Evolutionary conservation across 2,797 vertebrate species (phyloP).

Genomic region (Oryzias dopingdopingensis): DNA sequence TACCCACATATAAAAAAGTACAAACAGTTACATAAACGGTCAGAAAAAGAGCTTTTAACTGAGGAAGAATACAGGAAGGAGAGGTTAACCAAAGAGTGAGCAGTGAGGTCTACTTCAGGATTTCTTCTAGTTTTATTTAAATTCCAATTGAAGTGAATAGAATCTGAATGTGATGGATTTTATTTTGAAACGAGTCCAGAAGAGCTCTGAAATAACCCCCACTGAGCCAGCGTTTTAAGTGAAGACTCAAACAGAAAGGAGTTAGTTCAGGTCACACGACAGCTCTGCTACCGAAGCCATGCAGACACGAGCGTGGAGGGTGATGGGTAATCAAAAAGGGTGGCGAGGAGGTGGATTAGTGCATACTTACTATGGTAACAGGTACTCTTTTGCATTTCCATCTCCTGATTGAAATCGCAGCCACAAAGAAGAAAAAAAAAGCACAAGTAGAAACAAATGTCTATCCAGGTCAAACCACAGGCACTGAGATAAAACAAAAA

Average conservation of each 20-base stretch:
- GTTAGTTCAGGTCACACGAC: conserved; percentile 65
- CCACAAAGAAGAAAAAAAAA: conserved; percentile 97
- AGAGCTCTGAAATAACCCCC: conserved; percentile 66
- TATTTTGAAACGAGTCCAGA: conserved; percentile 2
- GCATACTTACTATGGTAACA: conserved; percentile 99
- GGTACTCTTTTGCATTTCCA: conserved; percentile 99
- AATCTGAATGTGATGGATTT: background rate
- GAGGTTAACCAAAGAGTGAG: conserved; percentile 47
- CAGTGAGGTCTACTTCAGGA: conserved; percentile 65
- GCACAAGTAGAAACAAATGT: conserved; percentile 98
- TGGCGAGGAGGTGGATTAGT: conserved; percentile 72
- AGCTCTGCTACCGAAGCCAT: conserved; percentile 73
- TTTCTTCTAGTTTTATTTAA: conserved; percentile 32
- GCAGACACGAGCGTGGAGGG: conserved; percentile 70
- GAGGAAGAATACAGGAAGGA: conserved; percentile 8
- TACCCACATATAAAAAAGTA: conserved; percentile 24
- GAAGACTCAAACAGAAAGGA: conserved; percentile 25
- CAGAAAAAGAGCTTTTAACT: conserved; percentile 19
- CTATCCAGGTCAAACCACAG: conserved; percentile 96
- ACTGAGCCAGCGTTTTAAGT: conserved; percentile 39
- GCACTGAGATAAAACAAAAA: conserved; percentile 82
- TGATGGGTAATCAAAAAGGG: conserved; percentile 42
- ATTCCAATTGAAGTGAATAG: background rate
- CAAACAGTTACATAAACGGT: conserved; percentile 28
- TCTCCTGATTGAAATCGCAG: conserved; percentile 97